phyloP scores from a whole-genome alignment of 2,113 vertebrate species.

The Morone chrysops region DNA sequence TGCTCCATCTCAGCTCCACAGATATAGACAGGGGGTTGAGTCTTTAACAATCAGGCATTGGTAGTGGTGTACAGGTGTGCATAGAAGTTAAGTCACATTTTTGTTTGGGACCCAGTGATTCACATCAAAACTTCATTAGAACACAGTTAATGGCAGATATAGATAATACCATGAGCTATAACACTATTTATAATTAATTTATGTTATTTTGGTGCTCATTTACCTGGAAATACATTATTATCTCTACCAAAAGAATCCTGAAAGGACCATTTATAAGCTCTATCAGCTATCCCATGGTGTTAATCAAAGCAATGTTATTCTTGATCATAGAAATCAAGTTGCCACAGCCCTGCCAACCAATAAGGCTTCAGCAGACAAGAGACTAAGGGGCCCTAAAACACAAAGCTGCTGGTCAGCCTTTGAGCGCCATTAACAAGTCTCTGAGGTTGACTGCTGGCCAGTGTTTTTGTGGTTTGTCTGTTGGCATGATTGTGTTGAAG shows the following conservation, averaged over 20 bases:
- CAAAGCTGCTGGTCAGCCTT: neutral
- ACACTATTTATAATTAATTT: too few species aligned
- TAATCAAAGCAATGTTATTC: constrained; percentile 4
- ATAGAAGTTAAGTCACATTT: neutral
- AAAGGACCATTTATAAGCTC: too few species aligned
- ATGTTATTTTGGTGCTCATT: too few species aligned
- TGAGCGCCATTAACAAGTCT: neutral
- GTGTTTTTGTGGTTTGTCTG: constrained; percentile 12
- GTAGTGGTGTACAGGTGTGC: too few species aligned
- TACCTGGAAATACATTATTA: too few species aligned
- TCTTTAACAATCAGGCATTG: too few species aligned
- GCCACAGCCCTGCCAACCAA: constrained; percentile 9
- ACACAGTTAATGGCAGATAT: too few species aligned
- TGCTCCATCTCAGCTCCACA: too few species aligned
- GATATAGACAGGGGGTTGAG: too few species aligned
- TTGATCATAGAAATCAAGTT: neutral
- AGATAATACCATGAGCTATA: too few species aligned
- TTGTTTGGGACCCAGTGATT: constrained; percentile 12
- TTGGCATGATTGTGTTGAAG: neutral
- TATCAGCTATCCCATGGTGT: neutral
- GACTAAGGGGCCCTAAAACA: too few species aligned
- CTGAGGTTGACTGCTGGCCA: neutral
- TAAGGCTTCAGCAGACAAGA: neutral
- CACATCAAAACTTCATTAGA: constrained; percentile 9
- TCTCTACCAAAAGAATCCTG: too few species aligned